phyloP scores from a whole-genome alignment of 2,797 vertebrate genomes.

The Rhincodon typus region DNA sequence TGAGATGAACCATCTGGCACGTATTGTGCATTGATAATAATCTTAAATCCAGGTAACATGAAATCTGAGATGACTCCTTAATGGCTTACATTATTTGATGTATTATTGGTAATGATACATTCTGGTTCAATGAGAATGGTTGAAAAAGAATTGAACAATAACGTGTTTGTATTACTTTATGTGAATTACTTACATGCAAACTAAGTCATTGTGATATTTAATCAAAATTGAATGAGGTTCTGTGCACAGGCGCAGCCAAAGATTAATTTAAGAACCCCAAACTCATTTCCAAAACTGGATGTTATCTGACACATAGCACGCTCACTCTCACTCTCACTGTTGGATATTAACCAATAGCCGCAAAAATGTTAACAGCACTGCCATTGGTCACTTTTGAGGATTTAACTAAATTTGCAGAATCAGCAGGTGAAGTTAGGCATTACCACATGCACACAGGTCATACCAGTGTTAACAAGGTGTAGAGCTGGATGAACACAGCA shows the following conservation, averaged over 20 bases:
- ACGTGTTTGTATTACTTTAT: background rate
- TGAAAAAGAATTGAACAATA: slow-evolving; percentile 24
- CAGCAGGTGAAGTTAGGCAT: background rate
- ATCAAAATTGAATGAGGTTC: background rate
- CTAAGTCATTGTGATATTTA: background rate
- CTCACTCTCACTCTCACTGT: background rate
- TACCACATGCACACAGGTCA: no score
- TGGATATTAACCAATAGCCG: background rate
- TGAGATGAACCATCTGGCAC: background rate
- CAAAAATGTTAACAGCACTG: background rate
- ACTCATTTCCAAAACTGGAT: background rate
- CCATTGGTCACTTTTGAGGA: background rate
- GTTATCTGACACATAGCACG: background rate
- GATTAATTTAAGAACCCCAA: background rate
- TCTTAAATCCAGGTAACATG: background rate
- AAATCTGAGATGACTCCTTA: background rate
- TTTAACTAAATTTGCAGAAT: background rate
- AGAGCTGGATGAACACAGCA: no score
- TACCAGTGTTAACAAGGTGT: no score
- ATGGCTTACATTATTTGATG: background rate
- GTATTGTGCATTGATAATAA: background rate
- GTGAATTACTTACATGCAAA: background rate
- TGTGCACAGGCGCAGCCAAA: background rate
- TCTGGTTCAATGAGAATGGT: no score
- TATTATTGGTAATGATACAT: background rate